Conservation (phyloP, 2,113 vertebrate genomes). For the Pachycephala philippinensis region DNA sequence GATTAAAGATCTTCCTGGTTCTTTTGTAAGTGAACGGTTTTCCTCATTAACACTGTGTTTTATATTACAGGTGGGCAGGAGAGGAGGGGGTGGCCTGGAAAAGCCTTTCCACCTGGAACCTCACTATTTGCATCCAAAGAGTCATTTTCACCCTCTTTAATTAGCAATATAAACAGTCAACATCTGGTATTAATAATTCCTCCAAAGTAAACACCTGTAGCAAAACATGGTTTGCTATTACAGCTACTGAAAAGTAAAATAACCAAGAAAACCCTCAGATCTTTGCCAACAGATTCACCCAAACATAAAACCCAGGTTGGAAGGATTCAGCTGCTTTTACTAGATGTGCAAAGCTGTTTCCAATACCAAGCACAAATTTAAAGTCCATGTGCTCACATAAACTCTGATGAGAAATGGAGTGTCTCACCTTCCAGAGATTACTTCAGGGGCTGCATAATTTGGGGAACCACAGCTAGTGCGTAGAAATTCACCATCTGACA, state of each 20-base stretch:
- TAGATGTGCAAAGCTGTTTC: background rate
- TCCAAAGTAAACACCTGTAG: background rate
- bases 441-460: conserved; percentile 97
- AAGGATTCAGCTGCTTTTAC: background rate
- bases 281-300: background rate
- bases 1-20: background rate
- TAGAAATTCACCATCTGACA: conserved; percentile 98
- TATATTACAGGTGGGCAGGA: background rate
- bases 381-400: background rate
- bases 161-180: conserved; percentile 5
- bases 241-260: background rate
- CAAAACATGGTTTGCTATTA: background rate
- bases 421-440: conserved; percentile 95
- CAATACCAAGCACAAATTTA: background rate
- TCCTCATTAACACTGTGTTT: background rate
- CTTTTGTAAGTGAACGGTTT: background rate
- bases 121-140: background rate
- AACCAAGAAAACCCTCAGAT: background rate
- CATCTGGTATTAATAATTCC: conserved; percentile 1
- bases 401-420: background rate
- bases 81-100: background rate
- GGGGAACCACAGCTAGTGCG: conserved; percentile 97
- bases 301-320: background rate
- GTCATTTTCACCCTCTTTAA: conserved; percentile 12
- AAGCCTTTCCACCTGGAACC: background rate